Conservation (phyloP, 2,113 vertebrate species). For the Lampris incognitus region DNA sequence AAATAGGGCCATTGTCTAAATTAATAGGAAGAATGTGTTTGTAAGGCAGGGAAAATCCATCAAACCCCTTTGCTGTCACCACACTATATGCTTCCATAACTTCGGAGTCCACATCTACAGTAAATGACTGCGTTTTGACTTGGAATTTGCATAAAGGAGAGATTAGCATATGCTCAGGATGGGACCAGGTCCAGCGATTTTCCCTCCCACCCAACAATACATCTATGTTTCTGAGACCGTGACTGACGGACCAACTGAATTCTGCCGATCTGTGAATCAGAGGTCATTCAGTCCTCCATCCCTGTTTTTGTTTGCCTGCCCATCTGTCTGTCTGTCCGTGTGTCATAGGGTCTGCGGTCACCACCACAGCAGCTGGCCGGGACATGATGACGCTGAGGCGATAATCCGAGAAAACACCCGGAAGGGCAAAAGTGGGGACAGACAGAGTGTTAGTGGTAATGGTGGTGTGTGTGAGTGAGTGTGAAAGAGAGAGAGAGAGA, state of each 20-base stretch:
- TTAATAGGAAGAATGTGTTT: conserved; percentile 17
- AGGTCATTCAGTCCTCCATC: not conserved
- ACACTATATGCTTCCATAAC: conserved; percentile 28
- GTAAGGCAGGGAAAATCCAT: conserved; percentile 1
- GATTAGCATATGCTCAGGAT: conserved; percentile 55
- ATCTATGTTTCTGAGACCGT: conserved; percentile 65
- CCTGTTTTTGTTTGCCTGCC: conserved; percentile 17
- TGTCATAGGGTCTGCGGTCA: conserved; percentile 16
- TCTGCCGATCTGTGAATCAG: conserved; percentile 51
- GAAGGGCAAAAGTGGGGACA: conserved; percentile 41
- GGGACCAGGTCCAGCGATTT: conserved; percentile 56
- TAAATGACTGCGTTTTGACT: conserved; percentile 56
- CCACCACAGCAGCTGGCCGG: conserved; percentile 50
- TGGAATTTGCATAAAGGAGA: conserved; percentile 49
- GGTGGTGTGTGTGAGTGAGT: conserved; percentile 25
- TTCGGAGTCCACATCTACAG: conserved; percentile 22
- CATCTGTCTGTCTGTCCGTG: conserved; percentile 21
- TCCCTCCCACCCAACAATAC: conserved; percentile 43
- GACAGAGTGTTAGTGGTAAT: conserved; percentile 34
- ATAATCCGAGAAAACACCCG: conserved; percentile 57
- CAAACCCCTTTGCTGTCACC: conserved; percentile 3
- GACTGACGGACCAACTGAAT: conserved; percentile 54
- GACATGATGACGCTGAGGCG: conserved; percentile 46
- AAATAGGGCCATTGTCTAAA: conserved; percentile 35
- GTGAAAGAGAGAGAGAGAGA: not conserved